Evolutionary conservation across 2,888 invertebrate species (phyloP), one percentile per base, ranked within the genome.

Genomic region (Drosophila quinaria): DNA sequence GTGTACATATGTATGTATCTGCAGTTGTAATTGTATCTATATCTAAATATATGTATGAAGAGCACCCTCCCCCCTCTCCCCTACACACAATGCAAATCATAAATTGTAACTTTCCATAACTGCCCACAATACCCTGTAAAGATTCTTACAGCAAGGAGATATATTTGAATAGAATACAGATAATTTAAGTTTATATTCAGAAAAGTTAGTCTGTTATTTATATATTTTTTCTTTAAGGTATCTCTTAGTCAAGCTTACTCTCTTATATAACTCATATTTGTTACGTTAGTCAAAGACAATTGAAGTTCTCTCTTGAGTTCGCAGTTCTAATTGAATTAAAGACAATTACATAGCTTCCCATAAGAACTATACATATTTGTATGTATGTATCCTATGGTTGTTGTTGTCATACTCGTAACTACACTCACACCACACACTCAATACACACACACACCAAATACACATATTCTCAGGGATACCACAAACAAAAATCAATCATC

Each of bases 401-500:
- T 60, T 56, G 29, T 35, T 41, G 22, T 17, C 15, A 15, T 3
- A n/a, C 29, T 52, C 49, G 35, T 39, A 33, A 37, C 37, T 29
- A 63, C 39, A 29, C 42, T 22, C 39, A 69, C 44, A 41, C 1
- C 55, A 70, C 39, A 50, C 52, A 64, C 39, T 22, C 22, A 22
- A 51, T 29, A 46, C 15, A 35, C 19, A 25, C 19, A 25, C 33
- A 35, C 41, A 47, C 39, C 13, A 31, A 9, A 51, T 35, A 25
- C 56, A 58, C 46, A 55, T 33, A 51, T 22, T 37, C 37, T 35
- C 29, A 33, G 3, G 11, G 25, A 44, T 15, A 11, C 35, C 25
- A 49, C 50, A 52, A 60, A 63, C 25, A 49, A 81, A 81, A 88
- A 88, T 89, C 85, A 90, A 88, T 87, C 83, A 85, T 75, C 85